Percentiles rank a stretch among this genome's conserved stretches.
Conservation (phyloP, 2,888 invertebrate species). For the Coenonympha glycerion region DNA sequence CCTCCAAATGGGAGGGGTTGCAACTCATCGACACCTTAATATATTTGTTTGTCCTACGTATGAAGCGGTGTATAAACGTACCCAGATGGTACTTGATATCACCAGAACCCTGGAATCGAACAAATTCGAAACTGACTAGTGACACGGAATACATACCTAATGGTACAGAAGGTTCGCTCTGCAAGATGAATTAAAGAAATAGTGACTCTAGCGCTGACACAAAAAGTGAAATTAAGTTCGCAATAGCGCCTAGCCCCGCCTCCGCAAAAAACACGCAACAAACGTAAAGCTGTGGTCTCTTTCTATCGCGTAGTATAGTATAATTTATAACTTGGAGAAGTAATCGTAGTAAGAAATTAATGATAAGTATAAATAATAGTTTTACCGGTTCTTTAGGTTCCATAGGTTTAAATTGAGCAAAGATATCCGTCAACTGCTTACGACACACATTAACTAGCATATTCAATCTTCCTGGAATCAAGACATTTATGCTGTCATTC, state of each 20-base stretch:
- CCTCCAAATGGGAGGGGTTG: slow-evolving; percentile 97
- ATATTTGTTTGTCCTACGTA: slow-evolving; percentile 84
- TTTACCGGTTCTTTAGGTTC: slow-evolving; percentile 83
- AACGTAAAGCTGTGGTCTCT: no score
- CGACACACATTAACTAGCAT: slow-evolving; percentile 93
- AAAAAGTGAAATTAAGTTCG: no score
- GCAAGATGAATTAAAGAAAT: no score
- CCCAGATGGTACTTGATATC: slow-evolving; percentile 96
- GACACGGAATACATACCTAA: no score
- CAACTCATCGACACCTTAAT: slow-evolving; percentile 92
- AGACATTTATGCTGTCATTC: no score
- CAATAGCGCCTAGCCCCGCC: no score
- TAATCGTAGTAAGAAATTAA: background rate
- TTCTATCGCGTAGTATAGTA: no score
- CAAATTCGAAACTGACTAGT: background rate
- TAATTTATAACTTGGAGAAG: no score
- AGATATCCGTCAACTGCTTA: slow-evolving; percentile 92
- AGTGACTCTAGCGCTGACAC: no score
- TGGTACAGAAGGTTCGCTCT: no score
- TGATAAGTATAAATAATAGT: no score
- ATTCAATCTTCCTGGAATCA: slow-evolving; percentile 82
- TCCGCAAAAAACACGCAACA: no score
- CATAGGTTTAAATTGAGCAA: slow-evolving; percentile 92
- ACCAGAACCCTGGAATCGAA: slow-evolving; percentile 85
- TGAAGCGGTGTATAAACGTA: slow-evolving; percentile 85